These are phyloP conservation scores for Prionailurus viverrinus DNA, from an alignment of 2,113 vertebrate genomes.

Conservation along the genomic window DNA sequence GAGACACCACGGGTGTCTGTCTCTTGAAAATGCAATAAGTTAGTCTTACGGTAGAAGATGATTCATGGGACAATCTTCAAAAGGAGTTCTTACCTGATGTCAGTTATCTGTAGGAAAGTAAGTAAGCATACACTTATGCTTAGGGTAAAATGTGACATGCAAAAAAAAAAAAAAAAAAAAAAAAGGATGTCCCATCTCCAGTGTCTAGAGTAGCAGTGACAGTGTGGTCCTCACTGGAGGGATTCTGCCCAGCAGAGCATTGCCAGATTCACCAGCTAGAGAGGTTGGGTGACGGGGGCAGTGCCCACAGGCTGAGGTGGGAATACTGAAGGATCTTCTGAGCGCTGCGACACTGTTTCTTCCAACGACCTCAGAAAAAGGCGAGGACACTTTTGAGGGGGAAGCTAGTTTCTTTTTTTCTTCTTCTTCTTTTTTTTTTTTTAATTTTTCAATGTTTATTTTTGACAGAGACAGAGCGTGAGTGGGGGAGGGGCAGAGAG, in stretches of 20 bases:
- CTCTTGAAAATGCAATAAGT: background rate
- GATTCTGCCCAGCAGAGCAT: background rate
- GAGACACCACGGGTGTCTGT: background rate
- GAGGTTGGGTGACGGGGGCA: accelerated
- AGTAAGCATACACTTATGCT: background rate
- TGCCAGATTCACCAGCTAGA: background rate
- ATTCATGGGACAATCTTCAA: background rate
- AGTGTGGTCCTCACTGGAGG: background rate
- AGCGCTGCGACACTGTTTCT: background rate
- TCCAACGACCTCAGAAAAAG: background rate
- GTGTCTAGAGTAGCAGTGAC: background rate
- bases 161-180: background rate
- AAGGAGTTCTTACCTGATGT: background rate
- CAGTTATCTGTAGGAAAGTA: background rate
- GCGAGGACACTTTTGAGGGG: background rate
- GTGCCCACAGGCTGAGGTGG: accelerated
- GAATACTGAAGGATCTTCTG: background rate
- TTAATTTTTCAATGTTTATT: too few species aligned
- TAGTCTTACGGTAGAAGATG: background rate
- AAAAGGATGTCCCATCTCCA: too few species aligned
- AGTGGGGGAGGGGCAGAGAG: too few species aligned
- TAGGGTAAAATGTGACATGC: background rate
- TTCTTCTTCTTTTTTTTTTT: too few species aligned
- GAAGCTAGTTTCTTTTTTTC: background rate
- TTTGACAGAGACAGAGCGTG: too few species aligned